phyloP scores from a whole-genome alignment of 2,797 vertebrate genomes.

The Eospalax fontanierii region DNA sequence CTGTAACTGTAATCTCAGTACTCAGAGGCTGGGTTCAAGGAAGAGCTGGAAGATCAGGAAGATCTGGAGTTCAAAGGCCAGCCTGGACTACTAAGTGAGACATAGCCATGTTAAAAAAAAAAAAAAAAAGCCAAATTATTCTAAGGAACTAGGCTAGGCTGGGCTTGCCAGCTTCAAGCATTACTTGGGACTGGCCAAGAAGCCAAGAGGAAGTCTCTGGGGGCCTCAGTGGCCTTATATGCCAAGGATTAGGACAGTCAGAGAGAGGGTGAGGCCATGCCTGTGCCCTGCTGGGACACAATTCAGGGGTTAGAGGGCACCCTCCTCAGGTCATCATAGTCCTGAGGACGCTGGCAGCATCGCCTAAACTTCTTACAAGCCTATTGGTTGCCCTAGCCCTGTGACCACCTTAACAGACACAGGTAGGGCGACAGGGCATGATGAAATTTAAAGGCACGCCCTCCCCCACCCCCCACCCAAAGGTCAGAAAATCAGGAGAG shows the following conservation, averaged over 20 bases:
- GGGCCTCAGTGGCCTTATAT: background rate
- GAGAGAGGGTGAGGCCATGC: background rate
- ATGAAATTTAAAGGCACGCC: background rate
- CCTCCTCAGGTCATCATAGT: background rate
- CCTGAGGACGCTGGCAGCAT: background rate
- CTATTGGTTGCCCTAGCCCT: background rate
- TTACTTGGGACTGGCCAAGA: background rate
- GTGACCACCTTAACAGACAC: no score
- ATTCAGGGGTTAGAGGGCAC: background rate
- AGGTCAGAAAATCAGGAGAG: background rate
- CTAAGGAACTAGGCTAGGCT: background rate
- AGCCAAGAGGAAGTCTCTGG: background rate
- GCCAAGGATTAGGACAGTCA: background rate
- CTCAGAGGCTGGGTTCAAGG: background rate
- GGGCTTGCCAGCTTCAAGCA: background rate
- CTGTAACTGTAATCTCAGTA: background rate
- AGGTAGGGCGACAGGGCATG: background rate
- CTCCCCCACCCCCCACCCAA: no score
- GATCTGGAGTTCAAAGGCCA: background rate
- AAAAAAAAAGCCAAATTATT: background rate
- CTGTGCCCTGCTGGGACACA: background rate
- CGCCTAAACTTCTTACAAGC: accelerated
- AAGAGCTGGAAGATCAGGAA: background rate
- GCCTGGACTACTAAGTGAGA: background rate
- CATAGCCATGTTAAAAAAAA: background rate